Conservation (phyloP, 2,113 vertebrate genomes). For the Syrrhaptes paradoxus region DNA sequence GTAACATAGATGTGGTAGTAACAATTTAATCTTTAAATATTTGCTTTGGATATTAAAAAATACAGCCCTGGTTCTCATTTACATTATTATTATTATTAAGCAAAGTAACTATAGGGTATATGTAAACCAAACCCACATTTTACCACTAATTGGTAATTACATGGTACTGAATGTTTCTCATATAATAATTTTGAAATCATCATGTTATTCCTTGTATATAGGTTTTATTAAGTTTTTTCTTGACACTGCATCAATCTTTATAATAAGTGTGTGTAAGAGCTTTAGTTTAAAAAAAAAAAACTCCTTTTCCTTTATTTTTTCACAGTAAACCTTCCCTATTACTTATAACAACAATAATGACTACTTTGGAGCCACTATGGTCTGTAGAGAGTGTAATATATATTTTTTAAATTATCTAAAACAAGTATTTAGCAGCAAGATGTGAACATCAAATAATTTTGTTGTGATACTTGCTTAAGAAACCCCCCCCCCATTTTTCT, state of each 20-base stretch:
- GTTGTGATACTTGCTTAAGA: neutral
- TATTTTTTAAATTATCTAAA: neutral
- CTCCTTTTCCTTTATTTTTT: neutral
- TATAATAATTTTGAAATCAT: conserved; percentile 31
- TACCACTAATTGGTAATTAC: conserved; percentile 21
- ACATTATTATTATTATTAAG: neutral
- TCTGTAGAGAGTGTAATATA: neutral
- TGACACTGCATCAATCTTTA: neutral
- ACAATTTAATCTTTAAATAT: neutral
- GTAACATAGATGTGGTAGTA: neutral
- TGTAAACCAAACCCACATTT: conserved; percentile 12
- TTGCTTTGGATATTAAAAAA: neutral
- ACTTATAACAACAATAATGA: neutral
- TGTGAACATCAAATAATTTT: neutral
- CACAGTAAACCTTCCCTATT: neutral
- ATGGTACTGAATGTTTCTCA: conserved; percentile 8
- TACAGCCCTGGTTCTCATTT: neutral
- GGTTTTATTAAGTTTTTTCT: neutral
- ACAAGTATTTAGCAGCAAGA: neutral
- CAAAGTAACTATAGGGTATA: neutral
- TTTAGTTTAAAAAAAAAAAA: neutral
- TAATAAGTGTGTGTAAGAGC: neutral
- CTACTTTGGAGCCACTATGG: neutral
- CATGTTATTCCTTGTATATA: neutral
- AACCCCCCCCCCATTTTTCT: neutral